These are phyloP conservation scores for Oxytorus armatus DNA, from an alignment of 2,888 invertebrate species.

Conservation along the genomic window DNA sequence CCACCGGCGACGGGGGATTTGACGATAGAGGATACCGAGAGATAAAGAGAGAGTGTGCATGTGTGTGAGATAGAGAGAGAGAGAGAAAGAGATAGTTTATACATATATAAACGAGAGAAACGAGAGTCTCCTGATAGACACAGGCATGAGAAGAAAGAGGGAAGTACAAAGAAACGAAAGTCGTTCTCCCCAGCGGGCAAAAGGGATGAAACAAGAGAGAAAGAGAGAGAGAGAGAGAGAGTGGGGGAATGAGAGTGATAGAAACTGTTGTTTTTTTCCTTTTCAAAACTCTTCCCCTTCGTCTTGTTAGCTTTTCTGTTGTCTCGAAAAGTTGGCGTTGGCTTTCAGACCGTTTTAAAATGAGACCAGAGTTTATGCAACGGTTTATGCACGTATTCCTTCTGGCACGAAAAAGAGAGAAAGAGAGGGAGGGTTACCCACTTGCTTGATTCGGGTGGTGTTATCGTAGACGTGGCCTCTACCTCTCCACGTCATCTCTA, in stretches of 20 bases:
- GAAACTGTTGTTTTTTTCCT: constrained; percentile 47
- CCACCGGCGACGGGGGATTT: constrained; percentile 49
- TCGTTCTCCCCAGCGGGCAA: constrained; percentile 49
- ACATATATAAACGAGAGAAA: not conserved
- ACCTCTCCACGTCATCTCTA: constrained; percentile 42
- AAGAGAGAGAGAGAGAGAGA: constrained; percentile 26
- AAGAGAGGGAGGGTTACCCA: constrained; percentile 16
- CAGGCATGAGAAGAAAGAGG: constrained; percentile 12
- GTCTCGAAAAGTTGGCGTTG: constrained; percentile 72
- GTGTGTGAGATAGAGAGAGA: no score
- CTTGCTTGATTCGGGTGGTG: constrained; percentile 18
- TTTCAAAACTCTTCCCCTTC: constrained; percentile 23
- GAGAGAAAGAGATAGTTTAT: not conserved
- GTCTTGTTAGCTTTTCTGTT: constrained; percentile 43
- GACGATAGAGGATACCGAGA: constrained; percentile 42
- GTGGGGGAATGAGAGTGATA: constrained; percentile 32
- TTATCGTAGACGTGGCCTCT: constrained; percentile 49
- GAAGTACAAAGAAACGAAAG: constrained; percentile 30
- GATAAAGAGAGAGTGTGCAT: no score
- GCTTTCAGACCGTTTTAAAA: constrained; percentile 76
- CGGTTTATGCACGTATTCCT: constrained; percentile 61
- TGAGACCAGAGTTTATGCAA: constrained; percentile 74
- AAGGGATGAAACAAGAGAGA: constrained; percentile 23
- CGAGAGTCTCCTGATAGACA: constrained; percentile 40
- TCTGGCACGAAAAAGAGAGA: constrained; percentile 28